These are phyloP conservation scores for Acromyrmex echinatior DNA, from an alignment of 1,140 invertebrate genomes.

Conservation along the genomic window DNA sequence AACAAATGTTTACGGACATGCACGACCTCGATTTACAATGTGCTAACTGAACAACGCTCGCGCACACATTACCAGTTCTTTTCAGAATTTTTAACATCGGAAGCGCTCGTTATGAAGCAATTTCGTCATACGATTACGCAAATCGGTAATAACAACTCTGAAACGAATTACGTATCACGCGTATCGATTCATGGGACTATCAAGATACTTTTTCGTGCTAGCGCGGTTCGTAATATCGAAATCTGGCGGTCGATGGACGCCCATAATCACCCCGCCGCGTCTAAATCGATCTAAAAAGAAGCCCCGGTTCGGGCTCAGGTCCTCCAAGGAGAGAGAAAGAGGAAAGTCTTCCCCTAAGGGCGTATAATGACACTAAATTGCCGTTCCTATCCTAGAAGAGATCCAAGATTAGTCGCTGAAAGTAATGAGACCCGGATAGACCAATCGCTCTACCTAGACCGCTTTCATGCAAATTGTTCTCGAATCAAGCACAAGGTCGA, in stretches of 20 bases:
- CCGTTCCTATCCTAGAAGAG: slow-evolving; percentile 77
- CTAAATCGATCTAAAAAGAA: slow-evolving; percentile 81
- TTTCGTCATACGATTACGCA: slow-evolving; percentile 72
- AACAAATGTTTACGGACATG: not conserved
- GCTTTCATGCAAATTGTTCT: slow-evolving; percentile 72
- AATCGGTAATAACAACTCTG: slow-evolving; percentile 71
- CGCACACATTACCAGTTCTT: slow-evolving; percentile 8
- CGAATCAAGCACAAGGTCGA: slow-evolving; percentile 62
- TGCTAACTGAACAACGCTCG: slow-evolving; percentile 33
- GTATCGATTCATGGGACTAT: slow-evolving; percentile 65
- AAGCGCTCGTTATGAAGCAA: slow-evolving; percentile 36
- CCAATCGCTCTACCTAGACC: slow-evolving; percentile 33
- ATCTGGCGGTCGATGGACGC: slow-evolving; percentile 72
- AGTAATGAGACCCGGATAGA: slow-evolving; percentile 61
- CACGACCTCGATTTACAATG: slow-evolving; percentile 34
- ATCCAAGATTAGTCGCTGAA: slow-evolving; percentile 72
- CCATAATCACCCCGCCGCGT: slow-evolving; percentile 77
- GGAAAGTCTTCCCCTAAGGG: slow-evolving; percentile 74
- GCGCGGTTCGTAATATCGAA: slow-evolving; percentile 71
- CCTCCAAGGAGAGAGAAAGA: slow-evolving; percentile 67
- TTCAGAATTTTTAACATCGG: slow-evolving; percentile 34
- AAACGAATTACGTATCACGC: slow-evolving; percentile 68
- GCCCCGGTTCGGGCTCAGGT: slow-evolving; percentile 49
- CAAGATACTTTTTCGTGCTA: slow-evolving; percentile 64
- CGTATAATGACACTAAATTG: slow-evolving; percentile 86